phyloP scores from a whole-genome alignment of 2,113 vertebrate genomes.

The Miniopterus natalensis region DNA sequence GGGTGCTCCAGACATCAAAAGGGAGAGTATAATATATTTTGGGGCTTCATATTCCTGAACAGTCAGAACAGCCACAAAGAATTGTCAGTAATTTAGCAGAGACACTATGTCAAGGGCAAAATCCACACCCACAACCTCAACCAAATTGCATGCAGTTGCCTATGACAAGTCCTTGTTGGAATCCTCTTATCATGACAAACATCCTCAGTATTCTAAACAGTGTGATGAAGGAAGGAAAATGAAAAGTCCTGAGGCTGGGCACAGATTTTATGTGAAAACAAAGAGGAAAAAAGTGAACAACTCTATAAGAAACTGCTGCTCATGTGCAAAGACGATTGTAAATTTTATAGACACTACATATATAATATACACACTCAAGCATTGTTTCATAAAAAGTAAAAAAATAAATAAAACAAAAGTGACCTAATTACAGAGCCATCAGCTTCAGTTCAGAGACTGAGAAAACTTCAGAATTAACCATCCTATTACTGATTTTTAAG shows the following conservation, averaged over 20 bases:
- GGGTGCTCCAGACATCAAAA: slow-evolving; percentile 67
- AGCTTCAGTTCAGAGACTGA: background rate
- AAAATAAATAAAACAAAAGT: slow-evolving; percentile 17
- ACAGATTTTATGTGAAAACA: slow-evolving; percentile 50
- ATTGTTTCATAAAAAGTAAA: slow-evolving; percentile 37
- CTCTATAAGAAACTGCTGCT: slow-evolving; percentile 16
- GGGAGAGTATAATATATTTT: slow-evolving; percentile 58
- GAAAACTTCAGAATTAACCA: background rate
- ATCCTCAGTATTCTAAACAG: slow-evolving; percentile 44
- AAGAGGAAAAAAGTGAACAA: background rate
- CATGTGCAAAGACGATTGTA: background rate
- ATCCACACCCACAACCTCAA: slow-evolving; percentile 47
- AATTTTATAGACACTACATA: background rate
- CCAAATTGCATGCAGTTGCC: slow-evolving; percentile 70
- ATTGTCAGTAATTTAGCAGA: slow-evolving; percentile 82
- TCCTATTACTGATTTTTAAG: slow-evolving; percentile 52
- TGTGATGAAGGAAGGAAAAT: background rate
- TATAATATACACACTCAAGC: background rate
- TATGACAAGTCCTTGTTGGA: slow-evolving; percentile 78
- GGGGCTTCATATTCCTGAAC: slow-evolving; percentile 67
- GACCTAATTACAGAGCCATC: background rate
- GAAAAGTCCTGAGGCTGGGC: background rate
- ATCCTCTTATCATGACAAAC: slow-evolving; percentile 79
- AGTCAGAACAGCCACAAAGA: slow-evolving; percentile 75
- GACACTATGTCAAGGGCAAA: slow-evolving; percentile 79